Percentiles rank a stretch among this genome's conserved stretches.
Conservation (phyloP, 1,140 invertebrate species). For the Calycopis cecrops region DNA sequence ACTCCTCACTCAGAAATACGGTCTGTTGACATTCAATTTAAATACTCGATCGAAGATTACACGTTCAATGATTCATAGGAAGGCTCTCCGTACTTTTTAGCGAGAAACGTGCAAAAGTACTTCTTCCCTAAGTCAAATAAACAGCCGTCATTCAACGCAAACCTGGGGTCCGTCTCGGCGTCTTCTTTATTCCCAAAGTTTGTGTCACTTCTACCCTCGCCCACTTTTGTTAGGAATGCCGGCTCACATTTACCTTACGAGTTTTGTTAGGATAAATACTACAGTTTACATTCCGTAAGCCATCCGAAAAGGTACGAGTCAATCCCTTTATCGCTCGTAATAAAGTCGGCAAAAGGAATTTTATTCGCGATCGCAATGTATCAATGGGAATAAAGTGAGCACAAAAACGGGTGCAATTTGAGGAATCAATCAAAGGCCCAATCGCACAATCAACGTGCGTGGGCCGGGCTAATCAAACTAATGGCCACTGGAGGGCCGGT, state of each 20-base stretch:
- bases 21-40: constrained; percentile 14
- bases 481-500: constrained; percentile 48
- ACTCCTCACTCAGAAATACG: not conserved
- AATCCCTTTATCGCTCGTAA: constrained; percentile 12
- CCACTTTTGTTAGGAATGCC: constrained; percentile 48
- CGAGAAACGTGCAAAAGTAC: constrained; percentile 30
- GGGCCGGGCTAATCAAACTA: constrained; percentile 67
- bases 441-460: constrained; percentile 63
- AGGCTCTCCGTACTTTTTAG: constrained; percentile 31
- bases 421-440: constrained; percentile 62
- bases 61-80: constrained; percentile 37
- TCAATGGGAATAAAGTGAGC: constrained; percentile 42
- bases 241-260: constrained; percentile 47
- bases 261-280: constrained; percentile 41
- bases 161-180: constrained; percentile 46
- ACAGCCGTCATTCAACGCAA: constrained; percentile 59
- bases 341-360: constrained; percentile 15
- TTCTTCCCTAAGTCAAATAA: constrained; percentile 54
- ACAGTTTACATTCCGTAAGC: constrained; percentile 23
- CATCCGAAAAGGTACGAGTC: constrained; percentile 13
- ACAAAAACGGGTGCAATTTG: constrained; percentile 49
- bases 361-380: constrained; percentile 24
- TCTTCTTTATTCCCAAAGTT: constrained; percentile 56
- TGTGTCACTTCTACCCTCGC: constrained; percentile 52
- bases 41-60: constrained; percentile 11